These are phyloP conservation scores for Axis porcinus DNA, from an alignment of 2,113 vertebrate genomes.

Conservation along the genomic window DNA sequence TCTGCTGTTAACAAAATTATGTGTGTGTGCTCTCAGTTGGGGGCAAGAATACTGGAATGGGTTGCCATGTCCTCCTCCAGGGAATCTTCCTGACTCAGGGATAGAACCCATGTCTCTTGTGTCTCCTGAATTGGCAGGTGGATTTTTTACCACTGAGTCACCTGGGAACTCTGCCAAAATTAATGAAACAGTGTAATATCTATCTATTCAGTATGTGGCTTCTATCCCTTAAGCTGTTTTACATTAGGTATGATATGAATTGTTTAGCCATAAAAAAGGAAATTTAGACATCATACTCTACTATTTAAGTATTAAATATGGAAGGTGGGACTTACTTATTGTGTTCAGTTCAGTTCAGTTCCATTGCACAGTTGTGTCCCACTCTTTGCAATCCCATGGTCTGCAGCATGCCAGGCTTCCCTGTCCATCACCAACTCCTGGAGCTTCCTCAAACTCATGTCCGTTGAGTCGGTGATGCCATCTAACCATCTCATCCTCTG, in stretches of 20 bases:
- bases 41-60: neutral
- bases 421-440: neutral
- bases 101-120: neutral
- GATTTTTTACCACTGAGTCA: neutral
- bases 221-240: neutral
- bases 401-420: neutral
- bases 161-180: neutral
- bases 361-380: fast-evolving
- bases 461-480: too few relatives aligned
- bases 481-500: neutral
- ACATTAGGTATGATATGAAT: neutral
- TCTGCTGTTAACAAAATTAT: neutral
- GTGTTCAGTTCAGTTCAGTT: neutral
- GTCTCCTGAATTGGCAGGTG: neutral
- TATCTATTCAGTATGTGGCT: neutral
- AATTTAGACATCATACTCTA: neutral
- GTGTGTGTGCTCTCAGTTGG: neutral
- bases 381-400: neutral
- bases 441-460: neutral
- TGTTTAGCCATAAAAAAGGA: neutral
- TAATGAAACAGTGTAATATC: neutral
- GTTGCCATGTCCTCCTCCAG: neutral
- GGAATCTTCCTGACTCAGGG: neutral
- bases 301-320: neutral
- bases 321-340: neutral